These are phyloP conservation scores for Alviniconcha marisindica DNA, from an alignment of 1,140 invertebrate genomes.

Conservation along the genomic window DNA sequence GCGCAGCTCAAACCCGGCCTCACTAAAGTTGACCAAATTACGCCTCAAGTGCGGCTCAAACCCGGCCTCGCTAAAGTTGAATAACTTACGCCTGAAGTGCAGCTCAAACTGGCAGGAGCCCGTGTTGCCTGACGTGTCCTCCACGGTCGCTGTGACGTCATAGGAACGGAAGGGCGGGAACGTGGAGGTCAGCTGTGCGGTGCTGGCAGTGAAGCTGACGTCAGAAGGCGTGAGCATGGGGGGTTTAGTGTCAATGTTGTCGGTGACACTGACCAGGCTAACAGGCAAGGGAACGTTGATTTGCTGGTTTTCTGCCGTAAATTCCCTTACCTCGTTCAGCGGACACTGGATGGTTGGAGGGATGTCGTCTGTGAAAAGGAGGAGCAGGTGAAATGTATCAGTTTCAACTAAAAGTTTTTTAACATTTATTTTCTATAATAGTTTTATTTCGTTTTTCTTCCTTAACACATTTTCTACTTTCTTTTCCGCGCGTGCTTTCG, in stretches of 20 bases:
- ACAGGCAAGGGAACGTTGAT: background rate
- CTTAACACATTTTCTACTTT: no score
- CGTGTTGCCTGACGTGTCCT: conserved; percentile 9
- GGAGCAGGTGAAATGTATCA: no score
- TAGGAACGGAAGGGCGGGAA: background rate
- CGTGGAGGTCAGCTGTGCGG: background rate
- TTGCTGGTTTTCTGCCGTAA: conserved; percentile 88
- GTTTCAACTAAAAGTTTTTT: no score
- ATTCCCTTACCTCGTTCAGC: conserved; percentile 79
- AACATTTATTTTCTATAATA: no score
- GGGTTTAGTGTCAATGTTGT: background rate
- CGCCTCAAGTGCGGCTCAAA: no score
- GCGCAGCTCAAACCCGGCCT: no score
- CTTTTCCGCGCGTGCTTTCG: no score
- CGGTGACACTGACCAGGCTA: background rate
- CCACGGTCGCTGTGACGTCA: conserved; percentile 7
- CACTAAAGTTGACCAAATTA: no score
- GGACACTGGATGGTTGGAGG: conserved; percentile 46
- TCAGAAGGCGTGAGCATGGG: background rate
- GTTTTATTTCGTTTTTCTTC: no score
- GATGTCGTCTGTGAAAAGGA: conserved; percentile 40
- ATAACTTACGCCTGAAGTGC: conserved; percentile 21
- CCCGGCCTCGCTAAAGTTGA: no score
- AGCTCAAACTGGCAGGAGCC: conserved; percentile 21
- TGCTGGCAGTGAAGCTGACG: conserved; percentile 3